These are phyloP conservation scores for Castor canadensis DNA, from an alignment of 2,113 vertebrate species.

Conservation along the genomic window DNA sequence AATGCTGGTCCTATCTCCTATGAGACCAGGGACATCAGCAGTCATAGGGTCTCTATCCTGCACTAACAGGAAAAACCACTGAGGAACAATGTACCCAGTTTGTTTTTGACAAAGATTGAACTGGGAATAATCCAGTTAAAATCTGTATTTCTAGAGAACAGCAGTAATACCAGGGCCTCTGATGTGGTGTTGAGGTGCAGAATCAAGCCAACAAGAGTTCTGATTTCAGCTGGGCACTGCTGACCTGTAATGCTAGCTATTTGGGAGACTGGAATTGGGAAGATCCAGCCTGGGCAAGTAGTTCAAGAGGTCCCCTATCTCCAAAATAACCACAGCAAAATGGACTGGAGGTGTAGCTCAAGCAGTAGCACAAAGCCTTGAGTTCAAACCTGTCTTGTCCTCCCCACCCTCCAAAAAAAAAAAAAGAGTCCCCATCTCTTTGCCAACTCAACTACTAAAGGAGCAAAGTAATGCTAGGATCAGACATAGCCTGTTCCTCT, in stretches of 20 bases:
- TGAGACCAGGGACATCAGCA: background rate
- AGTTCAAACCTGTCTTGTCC: too few species aligned
- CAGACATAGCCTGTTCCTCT: background rate
- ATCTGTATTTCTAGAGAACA: background rate
- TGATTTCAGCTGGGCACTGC: background rate
- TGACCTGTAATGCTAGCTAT: too few species aligned
- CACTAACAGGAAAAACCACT: background rate
- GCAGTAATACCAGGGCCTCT: background rate
- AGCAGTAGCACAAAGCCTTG: too few species aligned
- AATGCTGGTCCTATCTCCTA: rapidly evolving
- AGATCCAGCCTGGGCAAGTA: too few species aligned
- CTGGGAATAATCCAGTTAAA: too few species aligned
- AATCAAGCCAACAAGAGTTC: background rate
- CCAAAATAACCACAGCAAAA: too few species aligned
- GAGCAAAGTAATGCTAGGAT: background rate
- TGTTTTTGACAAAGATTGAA: background rate
- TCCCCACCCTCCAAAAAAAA: too few species aligned
- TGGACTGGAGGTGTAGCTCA: too few species aligned
- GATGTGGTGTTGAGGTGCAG: background rate
- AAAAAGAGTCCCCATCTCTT: too few species aligned
- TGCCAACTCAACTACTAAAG: background rate
- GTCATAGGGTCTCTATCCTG: too few species aligned
- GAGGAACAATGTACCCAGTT: background rate
- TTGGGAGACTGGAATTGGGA: too few species aligned
- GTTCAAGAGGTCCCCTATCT: too few species aligned